Conservation (phyloP, 2,113 vertebrate genomes). For the Vidua macroura region DNA sequence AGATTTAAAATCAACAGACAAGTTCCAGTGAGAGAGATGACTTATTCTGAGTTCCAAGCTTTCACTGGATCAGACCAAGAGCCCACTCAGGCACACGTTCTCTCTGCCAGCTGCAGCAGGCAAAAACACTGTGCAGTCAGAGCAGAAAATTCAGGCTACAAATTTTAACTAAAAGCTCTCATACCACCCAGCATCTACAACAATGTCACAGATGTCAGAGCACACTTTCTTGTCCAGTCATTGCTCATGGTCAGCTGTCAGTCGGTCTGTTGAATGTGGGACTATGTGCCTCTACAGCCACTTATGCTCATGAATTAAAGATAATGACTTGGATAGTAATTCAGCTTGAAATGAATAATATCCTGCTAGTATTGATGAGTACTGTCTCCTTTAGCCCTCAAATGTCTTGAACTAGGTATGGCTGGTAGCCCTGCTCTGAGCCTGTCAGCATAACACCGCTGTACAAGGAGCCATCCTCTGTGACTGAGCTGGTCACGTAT, state of each 20-base stretch:
- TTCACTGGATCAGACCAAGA: background rate
- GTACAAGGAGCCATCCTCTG: background rate
- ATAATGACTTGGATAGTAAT: background rate
- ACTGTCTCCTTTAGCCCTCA: background rate
- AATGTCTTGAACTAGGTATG: background rate
- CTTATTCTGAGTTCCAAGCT: background rate
- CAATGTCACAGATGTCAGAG: background rate
- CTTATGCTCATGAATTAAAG: background rate
- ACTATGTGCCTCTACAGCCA: background rate
- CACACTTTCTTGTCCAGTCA: no score
- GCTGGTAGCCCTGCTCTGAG: background rate
- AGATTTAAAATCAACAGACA: background rate
- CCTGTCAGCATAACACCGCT: rapidly evolving
- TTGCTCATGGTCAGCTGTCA: background rate
- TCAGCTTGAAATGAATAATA: background rate
- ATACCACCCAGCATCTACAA: background rate
- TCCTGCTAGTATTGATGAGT: background rate
- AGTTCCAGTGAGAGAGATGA: background rate
- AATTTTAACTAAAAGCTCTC: background rate
- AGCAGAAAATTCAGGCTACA: background rate
- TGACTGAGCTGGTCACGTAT: rapidly evolving
- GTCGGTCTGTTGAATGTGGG: background rate
- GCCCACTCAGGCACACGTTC: rapidly evolving
- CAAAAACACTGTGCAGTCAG: background rate
- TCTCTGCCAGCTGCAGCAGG: background rate